Base-by-base conservation (phyloP, 2,113 vertebrate species). In the Lucifuga dentata region DNA sequence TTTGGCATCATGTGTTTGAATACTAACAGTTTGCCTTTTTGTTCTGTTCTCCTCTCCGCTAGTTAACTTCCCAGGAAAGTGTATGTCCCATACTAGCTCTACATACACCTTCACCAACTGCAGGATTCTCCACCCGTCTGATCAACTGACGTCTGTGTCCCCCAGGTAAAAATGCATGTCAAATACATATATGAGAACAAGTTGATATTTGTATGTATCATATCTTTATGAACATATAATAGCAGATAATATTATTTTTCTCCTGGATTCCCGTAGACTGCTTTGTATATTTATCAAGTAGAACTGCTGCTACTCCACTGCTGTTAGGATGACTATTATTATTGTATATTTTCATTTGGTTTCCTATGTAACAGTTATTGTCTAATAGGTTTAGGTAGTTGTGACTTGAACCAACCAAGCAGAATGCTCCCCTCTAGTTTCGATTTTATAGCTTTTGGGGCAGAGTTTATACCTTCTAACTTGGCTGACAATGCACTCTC, bases 61-160 rank as follows among this genome's bases (percentile, higher is more conserved):
- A 99, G 98, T 95, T 40, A 92, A 95, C 93, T 95, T 97, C 88
- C 98, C 98, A 78, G 98, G 97, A 80, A 99, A 98, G 91, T 97
- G 96, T 92, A 93, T 97, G 95, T 98, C 96, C 76, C 94, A 96
- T 84, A 98, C 96, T 65, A 97, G 94, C 92, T 98, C 97, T 86
- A 99, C 98, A 61, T 99, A 97, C 84, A 99, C 98, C 88, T 98
- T 96, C 89, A 99, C 97, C 88, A 99, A 96, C 88, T 99, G 98
- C 88, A 95, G 97, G 83, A 99, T 99, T 78, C 92, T 98, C 80
- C 98, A 99, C 85, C 98, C 97, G 32, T 97, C 96, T 1, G 97
- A 99, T 65, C 95, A 98, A 52, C 94, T 98, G 89, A 97, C 96
- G 3, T 90, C 95, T 66, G 94, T 97, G 83, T 98, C 97, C 0